Conservation (phyloP, 2,113 vertebrate species). For the Dryoscopus gambensis region DNA sequence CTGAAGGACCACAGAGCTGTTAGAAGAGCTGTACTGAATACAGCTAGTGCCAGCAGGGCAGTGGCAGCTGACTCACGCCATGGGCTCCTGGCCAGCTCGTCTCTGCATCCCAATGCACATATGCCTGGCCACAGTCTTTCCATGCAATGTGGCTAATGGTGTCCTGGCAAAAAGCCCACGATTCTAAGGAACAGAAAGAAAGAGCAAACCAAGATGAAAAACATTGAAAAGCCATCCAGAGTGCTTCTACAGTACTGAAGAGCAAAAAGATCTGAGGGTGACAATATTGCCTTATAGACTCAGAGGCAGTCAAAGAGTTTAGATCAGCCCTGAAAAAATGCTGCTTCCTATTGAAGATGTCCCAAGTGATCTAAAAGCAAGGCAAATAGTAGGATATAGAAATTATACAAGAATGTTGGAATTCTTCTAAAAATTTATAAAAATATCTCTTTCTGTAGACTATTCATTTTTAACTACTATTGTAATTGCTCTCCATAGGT, state of each 20-base stretch:
- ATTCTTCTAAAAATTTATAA: not conserved
- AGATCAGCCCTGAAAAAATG: not conserved
- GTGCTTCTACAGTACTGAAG: not conserved
- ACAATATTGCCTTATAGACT: not conserved
- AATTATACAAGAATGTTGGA: not conserved
- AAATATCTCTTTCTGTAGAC: not conserved
- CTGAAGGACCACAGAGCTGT: not conserved
- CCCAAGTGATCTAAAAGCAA: not conserved
- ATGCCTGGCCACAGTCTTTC: not conserved
- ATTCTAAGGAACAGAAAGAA: not conserved
- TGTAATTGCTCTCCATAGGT: not conserved
- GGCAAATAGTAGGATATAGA: not conserved
- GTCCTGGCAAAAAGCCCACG: not conserved
- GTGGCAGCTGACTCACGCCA: not conserved
- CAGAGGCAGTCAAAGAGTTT: not conserved
- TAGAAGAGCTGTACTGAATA: not conserved
- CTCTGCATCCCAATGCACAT: not conserved
- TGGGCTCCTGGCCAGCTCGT: rapidly evolving
- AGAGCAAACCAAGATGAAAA: not conserved
- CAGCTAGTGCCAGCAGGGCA: not conserved
- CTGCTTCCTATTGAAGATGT: not conserved
- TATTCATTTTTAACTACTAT: not conserved
- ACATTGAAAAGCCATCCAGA: not conserved
- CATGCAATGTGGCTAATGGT: not conserved
- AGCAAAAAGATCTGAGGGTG: not conserved